Base-by-base conservation (phyloP, 2,888 invertebrate species). In the Nomada ferruginata region DNA sequence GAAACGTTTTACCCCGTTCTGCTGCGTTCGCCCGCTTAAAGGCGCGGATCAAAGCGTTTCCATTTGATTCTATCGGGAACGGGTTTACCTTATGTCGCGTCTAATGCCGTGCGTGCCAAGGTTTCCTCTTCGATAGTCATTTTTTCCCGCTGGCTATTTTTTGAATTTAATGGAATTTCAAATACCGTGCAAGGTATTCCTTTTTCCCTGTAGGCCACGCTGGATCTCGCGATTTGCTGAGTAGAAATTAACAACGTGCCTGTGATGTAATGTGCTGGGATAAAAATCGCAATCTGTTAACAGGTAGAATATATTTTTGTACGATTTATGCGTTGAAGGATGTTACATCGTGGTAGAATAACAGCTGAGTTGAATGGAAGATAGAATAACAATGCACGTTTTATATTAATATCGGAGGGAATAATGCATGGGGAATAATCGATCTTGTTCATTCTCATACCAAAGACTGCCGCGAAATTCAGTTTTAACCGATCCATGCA, bases 121-220 rank as follows among this genome's bases (percentile, higher is more conserved):
- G 7, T 42, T 68, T 52, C 15, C 55, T 47, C 52, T 53, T 15
- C 10, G 55, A 20, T 59, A 15, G 50, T 36, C 3, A 18, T 18
- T 2, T 18, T 13, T 4, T 36, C 55, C 42, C 63, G 75, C 65
- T 66, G 78, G 71, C 66, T 77, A 71, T 66, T 76, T 79, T 60
- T 42, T 1, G 23, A 64, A 44, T 76, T 18, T 29, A 42, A 55
- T 57, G 55, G 57, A 70, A 76, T 64, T 47, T 36, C 7, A 36
- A 36, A 36, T 36, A 29, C 29, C 5, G 42, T n/a, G 20, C 20
- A 23, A 26, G 74, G 47, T 42, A 20, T 36, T 50, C 57, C 36
- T 44, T 52, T 44, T 57, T 65, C 20, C 11, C 50, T 13, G 20
- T 11, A 3, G 57, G 52, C 75, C 61, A 63, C 20, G 36, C 7